Evolutionary conservation across 2,797 vertebrate genomes (phyloP).

Genomic region (Gorsachius magnificus): DNA sequence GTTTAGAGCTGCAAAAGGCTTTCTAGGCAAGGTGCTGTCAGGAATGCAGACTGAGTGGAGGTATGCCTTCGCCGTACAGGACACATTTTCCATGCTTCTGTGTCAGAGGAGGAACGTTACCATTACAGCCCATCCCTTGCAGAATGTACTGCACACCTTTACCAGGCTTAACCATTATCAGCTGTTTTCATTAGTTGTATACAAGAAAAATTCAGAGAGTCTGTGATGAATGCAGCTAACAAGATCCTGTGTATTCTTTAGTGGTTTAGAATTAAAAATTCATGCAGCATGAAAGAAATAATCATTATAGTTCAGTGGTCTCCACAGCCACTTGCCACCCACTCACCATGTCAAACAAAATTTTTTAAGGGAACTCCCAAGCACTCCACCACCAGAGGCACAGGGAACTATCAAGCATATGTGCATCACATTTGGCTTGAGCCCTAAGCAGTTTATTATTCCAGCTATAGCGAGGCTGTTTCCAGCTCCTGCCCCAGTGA

Average conservation of each 20-base stretch:
- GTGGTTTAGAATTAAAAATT: slow-evolving; percentile 60
- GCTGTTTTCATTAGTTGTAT: background rate
- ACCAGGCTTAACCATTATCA: background rate
- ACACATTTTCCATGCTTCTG: background rate
- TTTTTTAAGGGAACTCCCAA: slow-evolving; percentile 32
- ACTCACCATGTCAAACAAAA: slow-evolving; percentile 57
- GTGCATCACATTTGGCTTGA: background rate
- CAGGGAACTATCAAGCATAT: slow-evolving; percentile 11
- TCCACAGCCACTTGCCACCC: slow-evolving; percentile 59
- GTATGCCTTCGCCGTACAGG: fast-evolving
- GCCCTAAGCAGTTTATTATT: background rate
- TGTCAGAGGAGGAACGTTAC: background rate
- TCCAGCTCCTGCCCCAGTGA: background rate
- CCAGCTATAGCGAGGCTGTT: background rate
- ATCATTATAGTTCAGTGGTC: slow-evolving; percentile 64
- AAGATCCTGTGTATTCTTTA: slow-evolving; percentile 26
- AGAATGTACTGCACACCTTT: background rate
- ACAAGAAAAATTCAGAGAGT: background rate
- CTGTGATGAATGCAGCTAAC: slow-evolving; percentile 21
- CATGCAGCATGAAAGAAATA: slow-evolving; percentile 44
- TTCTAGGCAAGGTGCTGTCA: background rate
- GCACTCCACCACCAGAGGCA: background rate
- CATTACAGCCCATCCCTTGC: background rate
- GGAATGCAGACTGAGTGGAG: background rate
- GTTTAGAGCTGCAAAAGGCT: background rate